Percentiles rank a stretch among this genome's conserved stretches.
These are phyloP conservation scores for Ginglymostoma cirratum DNA, from an alignment of 2,113 vertebrate genomes.

Conservation along the genomic window DNA sequence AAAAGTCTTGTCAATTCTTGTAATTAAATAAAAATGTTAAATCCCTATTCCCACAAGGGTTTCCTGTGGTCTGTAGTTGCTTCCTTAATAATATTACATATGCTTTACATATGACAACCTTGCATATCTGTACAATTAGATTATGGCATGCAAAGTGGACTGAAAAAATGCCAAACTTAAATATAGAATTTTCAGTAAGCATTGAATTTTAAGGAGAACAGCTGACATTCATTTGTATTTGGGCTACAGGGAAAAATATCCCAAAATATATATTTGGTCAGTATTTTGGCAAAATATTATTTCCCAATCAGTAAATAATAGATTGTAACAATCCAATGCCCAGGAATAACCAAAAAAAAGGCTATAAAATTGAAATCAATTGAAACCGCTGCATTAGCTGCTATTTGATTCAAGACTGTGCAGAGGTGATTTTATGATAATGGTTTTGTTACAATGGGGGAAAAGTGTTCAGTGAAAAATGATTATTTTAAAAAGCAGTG, in stretches of 20 bases:
- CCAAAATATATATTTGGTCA: not conserved
- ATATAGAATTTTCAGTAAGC: not conserved
- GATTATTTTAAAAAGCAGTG: conserved; percentile 22
- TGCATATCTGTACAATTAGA: conserved; percentile 28
- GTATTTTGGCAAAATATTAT: not conserved
- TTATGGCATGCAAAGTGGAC: not conserved
- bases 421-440: conserved; percentile 24
- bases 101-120: not conserved
- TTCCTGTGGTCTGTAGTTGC: not conserved
- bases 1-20: conserved; percentile 34
- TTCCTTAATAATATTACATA: conserved; percentile 30
- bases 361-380: conserved; percentile 23
- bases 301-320: conserved; percentile 6
- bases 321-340: not conserved
- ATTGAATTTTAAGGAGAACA: not conserved
- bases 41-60: conserved; percentile 12
- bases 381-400: conserved; percentile 22
- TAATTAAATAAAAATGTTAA: conserved; percentile 38
- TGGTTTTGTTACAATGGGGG: conserved; percentile 22
- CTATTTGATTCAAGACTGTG: not conserved
- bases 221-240: not conserved
- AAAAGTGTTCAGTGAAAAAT: conserved; percentile 30
- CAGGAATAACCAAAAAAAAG: not conserved
- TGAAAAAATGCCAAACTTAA: not conserved
- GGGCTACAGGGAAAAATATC: not conserved